Evolutionary conservation across 2,797 vertebrate species (phyloP).

Genomic region (Morelia viridis): DNA sequence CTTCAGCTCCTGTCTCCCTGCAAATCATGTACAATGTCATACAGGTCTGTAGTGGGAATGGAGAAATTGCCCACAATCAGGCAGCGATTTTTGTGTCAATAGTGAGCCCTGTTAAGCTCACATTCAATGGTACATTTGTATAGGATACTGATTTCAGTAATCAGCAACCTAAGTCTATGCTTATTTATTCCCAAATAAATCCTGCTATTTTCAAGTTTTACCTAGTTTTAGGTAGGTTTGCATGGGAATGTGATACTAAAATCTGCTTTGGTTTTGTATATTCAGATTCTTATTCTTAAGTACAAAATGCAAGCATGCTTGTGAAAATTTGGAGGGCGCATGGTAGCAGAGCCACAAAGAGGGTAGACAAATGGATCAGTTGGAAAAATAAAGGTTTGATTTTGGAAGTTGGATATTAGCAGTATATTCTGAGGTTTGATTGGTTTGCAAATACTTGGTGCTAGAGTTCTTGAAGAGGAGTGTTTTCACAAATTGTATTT

Average conservation of each 20-base stretch:
- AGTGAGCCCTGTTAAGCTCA: not conserved
- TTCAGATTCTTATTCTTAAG: too few species aligned
- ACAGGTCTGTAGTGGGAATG: not conserved
- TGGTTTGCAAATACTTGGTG: not conserved
- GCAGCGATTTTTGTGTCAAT: not conserved
- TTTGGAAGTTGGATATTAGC: not conserved
- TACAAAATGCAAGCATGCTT: not conserved
- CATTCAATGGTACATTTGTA: not conserved
- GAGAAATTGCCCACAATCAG: not conserved
- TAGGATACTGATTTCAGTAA: not conserved
- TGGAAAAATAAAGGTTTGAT: not conserved
- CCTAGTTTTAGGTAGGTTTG: not conserved
- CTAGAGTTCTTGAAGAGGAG: not conserved
- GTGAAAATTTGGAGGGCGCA: not conserved
- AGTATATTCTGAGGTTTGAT: not conserved
- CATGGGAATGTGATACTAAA: not conserved
- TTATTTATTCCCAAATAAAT: not conserved
- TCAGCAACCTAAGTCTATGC: not conserved
- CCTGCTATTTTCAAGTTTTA: not conserved
- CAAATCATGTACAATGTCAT: not conserved
- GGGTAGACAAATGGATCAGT: not conserved
- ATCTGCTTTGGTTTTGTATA: not conserved
- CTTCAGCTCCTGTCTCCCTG: not conserved
- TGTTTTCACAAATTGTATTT: not conserved
- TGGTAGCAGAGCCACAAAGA: not conserved